Evolutionary conservation across 2,888 invertebrate genomes (phyloP), one percentile per base, ranked within the genome.

Genomic region (Griposia aprilina): DNA sequence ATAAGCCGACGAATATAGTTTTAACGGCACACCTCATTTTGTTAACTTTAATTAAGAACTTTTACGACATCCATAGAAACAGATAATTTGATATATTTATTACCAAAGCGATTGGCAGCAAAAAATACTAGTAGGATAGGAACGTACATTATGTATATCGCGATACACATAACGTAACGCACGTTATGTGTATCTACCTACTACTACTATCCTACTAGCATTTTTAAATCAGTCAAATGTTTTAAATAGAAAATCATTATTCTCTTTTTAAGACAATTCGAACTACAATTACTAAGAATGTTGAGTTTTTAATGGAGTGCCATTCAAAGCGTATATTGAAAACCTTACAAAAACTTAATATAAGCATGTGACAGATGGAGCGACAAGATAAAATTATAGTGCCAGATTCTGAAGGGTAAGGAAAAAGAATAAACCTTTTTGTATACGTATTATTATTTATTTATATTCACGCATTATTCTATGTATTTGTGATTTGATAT

Each of bases 351-450:
- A 67, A 41, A 52, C 10, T 23, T 30, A 30, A 26, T 60, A 59
- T 26, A 52, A 20, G 48, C 13, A 41, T 36, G 71, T 63, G 30
- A 73, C 68, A 81, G 76, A 55, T 74, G 76, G 74, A 20, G 36
- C 7, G 48, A 76, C 80, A 76, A 41, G 68, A 63, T 23, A 17
- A 52, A 55, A 76, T 83, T 52, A 76, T 74, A 60, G 59, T 36
- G 67, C 17, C 57, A 65, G 52, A 48, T n/a, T 60, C 50, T 60
- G 20, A 60, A 72, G 20, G 13, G 59, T 36, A 36, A 4, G 36
- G 26, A 15, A 23, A 48, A 50, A 20, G 30, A 36, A 13, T 30
- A 0, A 20, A n/a, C 23, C 23, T 20, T 45, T 63, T 65, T n/a
- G 30, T 3, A 36, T 3, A 36, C 30, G 30, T 36, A 36, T 36